phyloP scores from a whole-genome alignment of 2,797 vertebrate genomes.

The Brachyrhaphis roseni region DNA sequence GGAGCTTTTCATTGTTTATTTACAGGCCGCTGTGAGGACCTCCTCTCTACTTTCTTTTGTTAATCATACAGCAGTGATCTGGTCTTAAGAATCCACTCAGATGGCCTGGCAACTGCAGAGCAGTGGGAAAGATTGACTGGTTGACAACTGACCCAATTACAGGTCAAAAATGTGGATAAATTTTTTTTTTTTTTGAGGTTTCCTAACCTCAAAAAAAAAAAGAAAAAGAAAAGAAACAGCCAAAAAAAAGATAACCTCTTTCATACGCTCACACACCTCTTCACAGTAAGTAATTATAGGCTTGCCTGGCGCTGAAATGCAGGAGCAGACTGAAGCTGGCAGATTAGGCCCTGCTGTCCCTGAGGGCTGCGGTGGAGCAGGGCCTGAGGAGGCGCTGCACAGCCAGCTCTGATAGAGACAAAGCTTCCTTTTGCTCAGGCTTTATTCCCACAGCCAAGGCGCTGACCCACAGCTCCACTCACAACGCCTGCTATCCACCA shows the following conservation, averaged over 20 bases:
- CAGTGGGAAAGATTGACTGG: constrained; percentile 56
- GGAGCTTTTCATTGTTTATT: background rate
- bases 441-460: constrained; percentile 50
- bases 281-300: constrained; percentile 38
- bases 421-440: constrained; percentile 69
- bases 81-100: constrained; percentile 25
- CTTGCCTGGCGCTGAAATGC: constrained; percentile 16
- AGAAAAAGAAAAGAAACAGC: background rate
- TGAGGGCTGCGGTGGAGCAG: constrained; percentile 48
- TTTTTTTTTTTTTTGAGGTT: constrained; percentile 15
- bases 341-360: constrained; percentile 36
- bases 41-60: background rate
- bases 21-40: background rate
- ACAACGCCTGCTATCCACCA: constrained; percentile 46
- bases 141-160: constrained; percentile 42
- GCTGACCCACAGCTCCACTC: constrained; percentile 56
- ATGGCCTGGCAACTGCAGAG: constrained; percentile 20
- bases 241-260: background rate
- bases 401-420: constrained; percentile 56
- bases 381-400: constrained; percentile 28
- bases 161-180: constrained; percentile 61
- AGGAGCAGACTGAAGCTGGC: constrained; percentile 22
- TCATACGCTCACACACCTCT: constrained; percentile 48
- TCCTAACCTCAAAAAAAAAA: constrained; percentile 43
- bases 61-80: constrained; percentile 19